A percentile compares a stretch with the other conserved stretches of the same genome.
These are phyloP conservation scores for Limanda limanda DNA, from an alignment of 2,113 vertebrate species.

Conservation along the genomic window DNA sequence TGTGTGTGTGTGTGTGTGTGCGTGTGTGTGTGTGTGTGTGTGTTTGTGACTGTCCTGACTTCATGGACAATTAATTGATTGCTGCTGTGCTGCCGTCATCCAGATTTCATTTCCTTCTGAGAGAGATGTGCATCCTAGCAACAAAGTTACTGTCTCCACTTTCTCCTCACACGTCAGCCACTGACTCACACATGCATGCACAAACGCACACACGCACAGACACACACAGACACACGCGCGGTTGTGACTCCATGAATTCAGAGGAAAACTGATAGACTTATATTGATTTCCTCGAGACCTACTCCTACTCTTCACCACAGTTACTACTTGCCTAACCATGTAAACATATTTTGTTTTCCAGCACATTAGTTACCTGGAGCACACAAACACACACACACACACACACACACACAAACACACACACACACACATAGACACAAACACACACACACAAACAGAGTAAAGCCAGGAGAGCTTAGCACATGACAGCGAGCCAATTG, in stretches of 20 bases:
- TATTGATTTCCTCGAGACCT: too few species aligned
- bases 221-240: not conserved
- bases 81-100: slow-evolving; percentile 54
- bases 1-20: slow-evolving; percentile 10
- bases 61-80: slow-evolving; percentile 67
- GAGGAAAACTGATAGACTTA: too few species aligned
- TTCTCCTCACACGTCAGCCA: too few species aligned
- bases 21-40: not conserved
- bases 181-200: too few species aligned
- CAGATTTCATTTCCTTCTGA: slow-evolving; percentile 72
- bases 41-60: slow-evolving; percentile 39
- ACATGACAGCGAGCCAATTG: too few species aligned
- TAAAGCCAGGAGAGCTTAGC: not conserved
- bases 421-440: slow-evolving; percentile 1
- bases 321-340: not conserved
- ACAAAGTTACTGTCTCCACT: slow-evolving; percentile 58
- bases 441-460: slow-evolving; percentile 16
- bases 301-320: not conserved
- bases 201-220: too few species aligned
- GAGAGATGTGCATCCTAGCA: slow-evolving; percentile 73
- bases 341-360: slow-evolving; percentile 69
- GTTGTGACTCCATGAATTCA: slow-evolving; percentile 31
- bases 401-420: not conserved
- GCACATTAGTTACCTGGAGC: not conserved
- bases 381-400: not conserved